A percentile compares a stretch with the other conserved stretches of the same genome.
These are phyloP conservation scores for Cotesia glomerata DNA, from an alignment of 1,140 invertebrate genomes.

Conservation along the genomic window DNA sequence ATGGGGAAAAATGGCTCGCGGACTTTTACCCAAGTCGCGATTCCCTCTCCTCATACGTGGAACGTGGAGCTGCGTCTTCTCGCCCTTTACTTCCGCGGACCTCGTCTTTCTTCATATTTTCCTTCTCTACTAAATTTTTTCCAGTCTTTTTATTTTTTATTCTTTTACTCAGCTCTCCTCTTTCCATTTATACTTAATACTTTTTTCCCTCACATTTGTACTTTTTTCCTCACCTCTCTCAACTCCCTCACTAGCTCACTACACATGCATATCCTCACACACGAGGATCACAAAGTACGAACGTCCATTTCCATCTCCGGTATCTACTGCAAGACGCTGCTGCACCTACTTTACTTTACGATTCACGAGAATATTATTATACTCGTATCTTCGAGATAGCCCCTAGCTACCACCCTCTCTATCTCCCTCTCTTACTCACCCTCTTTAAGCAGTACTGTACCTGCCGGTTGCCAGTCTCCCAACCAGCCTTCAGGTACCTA, in stretches of 20 bases:
- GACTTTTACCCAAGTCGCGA: slow-evolving; percentile 39
- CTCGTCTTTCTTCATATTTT: background rate
- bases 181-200: slow-evolving; percentile 13
- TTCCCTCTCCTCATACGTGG: slow-evolving; percentile 17
- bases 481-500: background rate
- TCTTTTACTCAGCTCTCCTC: slow-evolving; percentile 26
- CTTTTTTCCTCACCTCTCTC: background rate
- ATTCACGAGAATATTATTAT: slow-evolving; percentile 50
- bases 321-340: slow-evolving; percentile 26
- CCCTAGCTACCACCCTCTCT: slow-evolving; percentile 39
- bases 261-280: background rate
- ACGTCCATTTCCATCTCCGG: slow-evolving; percentile 18
- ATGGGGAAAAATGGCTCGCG: slow-evolving; percentile 56
- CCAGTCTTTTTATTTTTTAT: slow-evolving; percentile 30
- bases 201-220: slow-evolving; percentile 4
- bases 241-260: slow-evolving; percentile 1
- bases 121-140: too few species aligned
- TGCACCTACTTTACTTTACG: slow-evolving; percentile 46
- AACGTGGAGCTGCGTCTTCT: background rate
- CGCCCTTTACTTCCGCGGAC: slow-evolving; percentile 18
- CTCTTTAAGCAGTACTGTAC: too few species aligned
- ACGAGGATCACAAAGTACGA: background rate
- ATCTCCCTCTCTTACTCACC: background rate
- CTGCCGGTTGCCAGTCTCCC: background rate
- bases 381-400: slow-evolving; percentile 45